Base-by-base conservation (phyloP, 2,888 invertebrate genomes). In the Masnerella sp. region DNA sequence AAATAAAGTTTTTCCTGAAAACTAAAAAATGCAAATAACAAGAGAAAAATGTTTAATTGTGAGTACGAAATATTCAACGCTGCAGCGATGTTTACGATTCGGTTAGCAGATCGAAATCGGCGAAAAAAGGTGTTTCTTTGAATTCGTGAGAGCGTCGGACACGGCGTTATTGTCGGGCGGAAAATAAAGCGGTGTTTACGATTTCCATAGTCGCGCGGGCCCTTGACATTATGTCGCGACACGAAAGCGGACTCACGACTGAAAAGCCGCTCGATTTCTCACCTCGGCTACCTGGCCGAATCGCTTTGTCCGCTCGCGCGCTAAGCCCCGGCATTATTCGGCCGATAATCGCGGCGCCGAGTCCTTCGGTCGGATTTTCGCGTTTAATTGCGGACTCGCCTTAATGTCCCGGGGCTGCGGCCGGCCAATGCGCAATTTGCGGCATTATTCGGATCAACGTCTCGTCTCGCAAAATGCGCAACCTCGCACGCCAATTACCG, bases 261-360 rank as follows among this genome's bases (percentile, higher is more conserved):
- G 34, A 20, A 52, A 71, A 71, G 38, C 28, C 54, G 28, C 54
- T 56, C 42, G 32, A 42, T 54, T 65, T 52, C 71, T 45, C 59
- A 14, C 52, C 38, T 54, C 65, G 34, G 42, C 14, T 18, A 28
- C 22, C 36, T 59, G 34, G 12, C 56, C 56, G 25, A 4, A 15
- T 9, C n/a, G 5, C 32, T 47, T 64, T 43, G 43, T 58, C 52
- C 68, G 28, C 80, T 47, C 20, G 74, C 80, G 81, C 78, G 81
- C 68, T 76, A 77, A 80, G 76, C 78, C 72, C 28, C 34, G 47
- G 49, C 52, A 72, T 68, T 67, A 71, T 56, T 36, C 42, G 38
- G 22, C n/a, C 30, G 15, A 32, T 49, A 42, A 51, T 43, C 49
- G 51, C 28, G 17, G 43, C 42, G 8, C 32, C 32, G 5, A 32